Base-by-base conservation (phyloP, 2,113 vertebrate genomes). In the Alligator mississippiensis region DNA sequence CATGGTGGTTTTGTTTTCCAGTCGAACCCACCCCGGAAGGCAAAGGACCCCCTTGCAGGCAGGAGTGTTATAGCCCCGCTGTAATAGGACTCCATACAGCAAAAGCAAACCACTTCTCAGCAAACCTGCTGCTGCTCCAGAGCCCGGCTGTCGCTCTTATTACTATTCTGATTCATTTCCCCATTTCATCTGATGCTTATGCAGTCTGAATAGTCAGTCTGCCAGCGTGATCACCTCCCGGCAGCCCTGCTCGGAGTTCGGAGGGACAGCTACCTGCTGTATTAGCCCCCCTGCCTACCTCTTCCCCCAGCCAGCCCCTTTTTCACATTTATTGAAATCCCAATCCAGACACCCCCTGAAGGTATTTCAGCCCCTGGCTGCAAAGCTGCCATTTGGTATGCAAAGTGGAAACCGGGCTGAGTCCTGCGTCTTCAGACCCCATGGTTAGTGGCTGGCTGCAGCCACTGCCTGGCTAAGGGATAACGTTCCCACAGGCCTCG, bases 341-440 rank as follows among this genome's bases (percentile, higher is more conserved):
- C 87, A 87, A 89, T 93, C 90, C 87, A 90, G 28, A 60, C 2
- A 59, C 66, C 82, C 27, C 22, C 66, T 60, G 64, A 70, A 85
- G 57, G 54, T 16, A 22, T 80, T 89, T n/a, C 70, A 27, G 76
- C 87, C 89, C 92, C 66, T 95, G 95, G 94, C 87, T 96, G 93
- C 38, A 80, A 84, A 61, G 91, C 85, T 95, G 83, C 28, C 94
- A 93, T 90, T 89, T 1, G 0, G 86, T 93, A 72, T 94, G 81
- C 92, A 88, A 68, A 96, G 88, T 89, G 93, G 90, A 93, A 96
- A 85, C 21, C 84, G 94, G 92, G 81, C 85, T 82, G 85, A 90
- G 87, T 82, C 80, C 90, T 81, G 94, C 88, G 76, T 64, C 91
- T 68, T 93, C 90, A 81, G 85, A 58, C 38, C n/a, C 3, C 0